A percentile compares a stretch with the other conserved stretches of the same genome.
These are phyloP conservation scores for Coracopsis vasa DNA, from an alignment of 2,113 vertebrate genomes.

Conservation along the genomic window DNA sequence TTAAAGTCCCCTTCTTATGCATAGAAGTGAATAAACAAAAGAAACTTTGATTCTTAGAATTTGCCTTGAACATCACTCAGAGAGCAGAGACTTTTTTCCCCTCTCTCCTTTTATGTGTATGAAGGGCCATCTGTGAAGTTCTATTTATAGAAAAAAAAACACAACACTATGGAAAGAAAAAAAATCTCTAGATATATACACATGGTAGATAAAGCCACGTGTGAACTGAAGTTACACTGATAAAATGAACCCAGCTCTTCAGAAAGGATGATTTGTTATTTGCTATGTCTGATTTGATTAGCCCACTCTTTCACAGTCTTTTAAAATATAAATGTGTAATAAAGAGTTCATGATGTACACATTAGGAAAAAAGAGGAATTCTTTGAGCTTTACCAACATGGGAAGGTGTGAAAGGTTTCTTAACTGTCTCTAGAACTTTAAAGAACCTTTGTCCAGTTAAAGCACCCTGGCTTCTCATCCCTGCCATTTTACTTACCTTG, in stretches of 20 bases:
- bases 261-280: not conserved
- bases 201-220: not conserved
- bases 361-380: not conserved
- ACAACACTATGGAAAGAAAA: not conserved
- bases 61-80: not conserved
- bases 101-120: fast-evolving
- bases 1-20: not conserved
- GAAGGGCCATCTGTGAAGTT: not conserved
- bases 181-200: not conserved
- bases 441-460: not conserved
- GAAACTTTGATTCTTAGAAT: not conserved
- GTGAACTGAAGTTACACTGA: not conserved
- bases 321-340: not conserved
- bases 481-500: not conserved
- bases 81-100: not conserved
- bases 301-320: not conserved
- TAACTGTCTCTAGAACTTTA: not conserved
- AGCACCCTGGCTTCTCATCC: not conserved
- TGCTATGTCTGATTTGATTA: not conserved
- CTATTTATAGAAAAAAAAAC: not conserved
- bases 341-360: not conserved
- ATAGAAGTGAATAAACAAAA: not conserved
- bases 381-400: not conserved
- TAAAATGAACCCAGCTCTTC: not conserved
- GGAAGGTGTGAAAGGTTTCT: not conserved